Evolutionary conservation across 2,888 invertebrate species (phyloP), one percentile per base, ranked within the genome.

Genomic region (Pegoplata infirma): DNA sequence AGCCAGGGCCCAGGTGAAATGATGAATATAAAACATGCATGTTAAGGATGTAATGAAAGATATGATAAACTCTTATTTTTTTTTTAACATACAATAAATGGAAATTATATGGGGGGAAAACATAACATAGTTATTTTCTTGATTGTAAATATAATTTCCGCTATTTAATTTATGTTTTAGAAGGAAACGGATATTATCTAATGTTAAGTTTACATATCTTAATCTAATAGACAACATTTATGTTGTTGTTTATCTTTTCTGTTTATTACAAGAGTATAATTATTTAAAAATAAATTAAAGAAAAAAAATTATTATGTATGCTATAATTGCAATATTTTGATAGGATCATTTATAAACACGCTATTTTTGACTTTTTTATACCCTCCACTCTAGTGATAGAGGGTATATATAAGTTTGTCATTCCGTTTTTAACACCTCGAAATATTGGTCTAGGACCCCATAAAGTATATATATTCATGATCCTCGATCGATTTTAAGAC

Each of bases 151-250:
- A 64, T 53, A 69, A 74, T 74, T 69, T 78, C 78, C 78, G 78
- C 78, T 66, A 53, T 53, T 74, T 66, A 61, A 19, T 21, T 53
- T 63, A 69, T 69, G 59, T 59, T 28, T 17, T n/a, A n/a, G n/a
- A 59, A 69, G 78, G 78, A 78, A 78, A 49, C 73, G 78, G 69
- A 78, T 69, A 73, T 78, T 78, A 59, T 58, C 17, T 44, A 64
- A 58, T 10, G 40, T 40, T 17, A 28, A 8, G 23, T n/a, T 51
- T 16, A 19, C 49, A 47, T 49, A 44, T 17, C 64, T 25, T 76
- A 59, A 66, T 76, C 64, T 71, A 53, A 59, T 49, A 46, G 56
- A 49, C 32, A 63, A 17, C 8, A 72, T 72, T n/a, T 71, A 36
- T 21, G 10, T n/a, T 56, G 32, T 67, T 12, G 10, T 47, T 28